phyloP scores from a whole-genome alignment of 2,888 invertebrate genomes.

The Auanema freiburgensis region DNA sequence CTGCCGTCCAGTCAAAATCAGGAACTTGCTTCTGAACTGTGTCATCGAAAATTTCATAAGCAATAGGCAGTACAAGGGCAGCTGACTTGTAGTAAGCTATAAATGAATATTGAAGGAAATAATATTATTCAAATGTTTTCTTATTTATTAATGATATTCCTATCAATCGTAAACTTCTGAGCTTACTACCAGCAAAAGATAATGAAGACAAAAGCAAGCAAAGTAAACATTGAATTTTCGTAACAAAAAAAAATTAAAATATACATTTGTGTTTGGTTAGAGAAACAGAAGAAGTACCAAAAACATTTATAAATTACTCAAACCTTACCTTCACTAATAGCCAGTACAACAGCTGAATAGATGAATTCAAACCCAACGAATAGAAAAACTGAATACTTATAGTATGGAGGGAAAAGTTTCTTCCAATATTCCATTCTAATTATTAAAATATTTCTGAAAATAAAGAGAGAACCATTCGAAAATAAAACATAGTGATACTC shows the following conservation, averaged over 20 bases:
- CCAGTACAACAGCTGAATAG: slow-evolving; percentile 49
- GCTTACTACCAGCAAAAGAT: too few species aligned
- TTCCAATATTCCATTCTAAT: slow-evolving; percentile 21
- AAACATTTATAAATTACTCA: too few species aligned
- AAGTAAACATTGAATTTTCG: too few species aligned
- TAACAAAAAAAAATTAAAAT: too few species aligned
- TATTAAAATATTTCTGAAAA: too few species aligned
- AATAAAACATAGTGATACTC: too few species aligned
- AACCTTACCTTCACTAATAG: slow-evolving; percentile 40
- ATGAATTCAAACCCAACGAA: slow-evolving; percentile 55
- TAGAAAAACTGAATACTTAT: slow-evolving; percentile 53
- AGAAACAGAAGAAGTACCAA: too few species aligned
- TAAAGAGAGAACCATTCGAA: too few species aligned
- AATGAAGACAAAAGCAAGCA: too few species aligned
- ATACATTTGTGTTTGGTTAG: too few species aligned
- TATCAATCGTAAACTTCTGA: too few species aligned
- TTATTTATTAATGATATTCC: too few species aligned
- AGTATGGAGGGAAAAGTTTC: slow-evolving; percentile 53
- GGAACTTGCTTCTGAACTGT: slow-evolving; percentile 43
- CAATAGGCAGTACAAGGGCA: slow-evolving; percentile 38
- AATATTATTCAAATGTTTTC: slow-evolving; percentile 1
- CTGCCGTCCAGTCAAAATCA: slow-evolving; percentile 45
- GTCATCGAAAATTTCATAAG: slow-evolving; percentile 56
- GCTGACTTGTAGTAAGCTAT: slow-evolving; percentile 41
- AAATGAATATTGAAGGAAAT: background rate